A percentile compares a stretch with the other conserved stretches of the same genome.
Conservation (phyloP, 2,113 vertebrate species). For the Mystacornis crossleyi region DNA sequence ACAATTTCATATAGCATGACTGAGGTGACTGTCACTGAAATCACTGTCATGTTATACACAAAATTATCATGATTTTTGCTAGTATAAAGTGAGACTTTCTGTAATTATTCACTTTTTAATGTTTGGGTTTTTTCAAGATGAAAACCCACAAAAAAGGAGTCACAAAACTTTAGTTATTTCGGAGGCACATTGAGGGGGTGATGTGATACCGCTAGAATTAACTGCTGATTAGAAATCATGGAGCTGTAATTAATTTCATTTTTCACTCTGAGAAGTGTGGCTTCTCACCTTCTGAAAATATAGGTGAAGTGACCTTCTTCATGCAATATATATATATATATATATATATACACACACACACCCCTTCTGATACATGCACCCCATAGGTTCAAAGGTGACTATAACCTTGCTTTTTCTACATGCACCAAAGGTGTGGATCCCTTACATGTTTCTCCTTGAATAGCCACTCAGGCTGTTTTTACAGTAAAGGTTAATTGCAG, state of each 20-base stretch:
- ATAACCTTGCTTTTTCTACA: fast-evolving
- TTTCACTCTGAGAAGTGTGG: not conserved
- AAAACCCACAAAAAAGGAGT: not conserved
- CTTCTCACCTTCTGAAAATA: not conserved
- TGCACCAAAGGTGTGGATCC: not conserved
- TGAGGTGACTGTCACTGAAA: not conserved
- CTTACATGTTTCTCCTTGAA: not conserved
- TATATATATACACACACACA: fast-evolving
- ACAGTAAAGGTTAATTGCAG: not conserved
- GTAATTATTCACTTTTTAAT: not conserved
- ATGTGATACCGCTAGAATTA: not conserved
- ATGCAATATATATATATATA: fast-evolving
- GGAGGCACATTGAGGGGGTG: not conserved
- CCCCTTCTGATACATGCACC: not conserved
- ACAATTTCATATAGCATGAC: not conserved
- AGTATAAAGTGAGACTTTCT: not conserved
- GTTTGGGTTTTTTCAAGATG: not conserved
- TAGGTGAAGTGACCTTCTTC: not conserved
- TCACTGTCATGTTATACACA: not conserved
- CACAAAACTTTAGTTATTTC: not conserved
- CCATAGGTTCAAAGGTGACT: fast-evolving
- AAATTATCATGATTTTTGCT: not conserved
- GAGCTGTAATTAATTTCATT: not conserved
- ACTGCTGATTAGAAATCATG: not conserved
- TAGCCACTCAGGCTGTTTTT: not conserved